These are phyloP conservation scores for Drosophila melanosoma DNA, from an alignment of 2,888 invertebrate species.

Conservation along the genomic window DNA sequence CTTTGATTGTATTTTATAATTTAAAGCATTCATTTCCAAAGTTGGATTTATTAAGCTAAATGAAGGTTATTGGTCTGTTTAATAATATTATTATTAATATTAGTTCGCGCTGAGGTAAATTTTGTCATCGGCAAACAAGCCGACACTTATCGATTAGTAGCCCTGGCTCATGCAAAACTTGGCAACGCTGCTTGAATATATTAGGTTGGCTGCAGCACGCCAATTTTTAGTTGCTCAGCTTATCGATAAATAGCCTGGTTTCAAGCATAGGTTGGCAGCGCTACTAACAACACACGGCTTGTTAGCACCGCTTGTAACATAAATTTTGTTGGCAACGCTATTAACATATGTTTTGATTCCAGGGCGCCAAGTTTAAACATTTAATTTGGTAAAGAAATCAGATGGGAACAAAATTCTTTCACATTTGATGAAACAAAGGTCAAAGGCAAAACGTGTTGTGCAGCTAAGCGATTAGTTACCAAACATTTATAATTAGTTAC, in stretches of 20 bases:
- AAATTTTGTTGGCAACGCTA: neutral
- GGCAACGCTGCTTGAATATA: neutral
- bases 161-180: neutral
- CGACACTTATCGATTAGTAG: neutral
- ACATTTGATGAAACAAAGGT: constrained; percentile 17
- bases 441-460: constrained; percentile 30
- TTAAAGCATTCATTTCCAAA: neutral
- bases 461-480: constrained; percentile 42
- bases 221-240: constrained; percentile 18
- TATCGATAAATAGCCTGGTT: neutral
- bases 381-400: neutral
- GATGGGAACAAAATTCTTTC: constrained; percentile 7
- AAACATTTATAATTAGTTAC: constrained; percentile 7
- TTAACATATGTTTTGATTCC: neutral
- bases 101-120: constrained; percentile 1
- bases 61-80: neutral
- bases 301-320: constrained; percentile 1
- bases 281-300: neutral
- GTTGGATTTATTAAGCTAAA: neutral
- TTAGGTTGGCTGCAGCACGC: constrained; percentile 7
- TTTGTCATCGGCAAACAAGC: neutral
- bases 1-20: neutral
- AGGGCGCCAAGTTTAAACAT: constrained; percentile 32
- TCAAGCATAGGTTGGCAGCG: neutral
- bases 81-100: neutral